A percentile compares a stretch with the other conserved stretches of the same genome.
Conservation (phyloP, 1,140 invertebrate genomes). For the Oncopeltus fasciatus region DNA sequence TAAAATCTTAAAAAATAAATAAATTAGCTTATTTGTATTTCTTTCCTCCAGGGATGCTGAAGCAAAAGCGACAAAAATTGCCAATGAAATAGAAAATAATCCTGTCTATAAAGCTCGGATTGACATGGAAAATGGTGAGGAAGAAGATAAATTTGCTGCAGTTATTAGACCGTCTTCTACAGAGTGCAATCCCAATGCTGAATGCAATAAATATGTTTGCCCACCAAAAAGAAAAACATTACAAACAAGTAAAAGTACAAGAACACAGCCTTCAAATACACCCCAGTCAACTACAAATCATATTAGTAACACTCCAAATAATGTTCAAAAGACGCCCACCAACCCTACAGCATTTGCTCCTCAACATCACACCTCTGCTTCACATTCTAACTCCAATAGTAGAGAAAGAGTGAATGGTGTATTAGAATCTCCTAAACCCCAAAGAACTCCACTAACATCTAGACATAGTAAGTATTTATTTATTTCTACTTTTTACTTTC, state of each 20-base stretch:
- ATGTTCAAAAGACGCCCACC: neutral
- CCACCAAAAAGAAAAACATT: conserved; percentile 53
- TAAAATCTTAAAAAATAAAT: too few species aligned
- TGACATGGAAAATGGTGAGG: conserved; percentile 80
- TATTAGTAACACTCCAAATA: too few species aligned
- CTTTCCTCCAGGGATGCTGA: conserved; percentile 58
- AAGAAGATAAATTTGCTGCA: conserved; percentile 70
- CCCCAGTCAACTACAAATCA: neutral
- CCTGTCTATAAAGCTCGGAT: conserved; percentile 61
- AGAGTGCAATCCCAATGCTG: conserved; percentile 2
- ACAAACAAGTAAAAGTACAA: conserved; percentile 39
- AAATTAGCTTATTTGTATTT: too few species aligned
- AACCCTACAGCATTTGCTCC: neutral
- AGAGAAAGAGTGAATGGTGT: conserved; percentile 11
- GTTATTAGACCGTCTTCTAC: conserved; percentile 38
- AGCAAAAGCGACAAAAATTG: conserved; percentile 71
- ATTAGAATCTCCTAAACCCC: neutral
- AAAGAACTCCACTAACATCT: neutral
- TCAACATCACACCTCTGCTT: neutral
- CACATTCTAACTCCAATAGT: neutral
- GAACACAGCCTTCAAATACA: conserved; percentile 31
- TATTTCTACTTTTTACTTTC: neutral
- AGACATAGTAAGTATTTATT: conserved; percentile 8
- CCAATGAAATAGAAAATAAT: conserved; percentile 76
- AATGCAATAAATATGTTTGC: conserved; percentile 50